Base-by-base conservation (phyloP, 2,113 vertebrate genomes). In the Cyprinus carpio region DNA sequence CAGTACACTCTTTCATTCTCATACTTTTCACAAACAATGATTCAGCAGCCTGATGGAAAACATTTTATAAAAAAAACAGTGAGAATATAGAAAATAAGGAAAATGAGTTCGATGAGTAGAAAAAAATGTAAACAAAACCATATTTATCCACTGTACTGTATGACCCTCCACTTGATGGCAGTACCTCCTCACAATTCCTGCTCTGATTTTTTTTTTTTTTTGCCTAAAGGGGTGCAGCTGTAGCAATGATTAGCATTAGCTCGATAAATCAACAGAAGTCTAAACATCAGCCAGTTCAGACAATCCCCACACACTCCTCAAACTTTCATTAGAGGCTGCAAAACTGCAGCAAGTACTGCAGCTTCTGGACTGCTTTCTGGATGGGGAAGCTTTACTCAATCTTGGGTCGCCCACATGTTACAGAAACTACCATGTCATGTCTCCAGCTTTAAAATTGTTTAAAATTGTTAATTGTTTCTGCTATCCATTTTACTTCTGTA, bases 111-210 rank as follows among this genome's bases (percentile, higher is more conserved):
- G 34, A 37, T n/a, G n/a, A n/a, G n/a, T n/a, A n/a, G n/a, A n/a
- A n/a, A n/a, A 64, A 60, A 80, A 2, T 1, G 1, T 65, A 13
- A 71, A 69, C 37, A 51, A 13, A 34, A 13, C 27, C 7, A 51
- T 62, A 60, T 79, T 58, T 67, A 34, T 83, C 40, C 20, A 49
- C 12, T 40, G 58, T n/a, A 54, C 65, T 58, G 10, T 60, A 65
- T 27, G 71, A 56, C 2, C 31, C 58, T 85, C 87, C 87, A 89
- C 87, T 85, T 80, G 88, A 83, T 86, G 88, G 87, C 88, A 88
- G 88, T 83, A 83, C 43, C 65, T 85, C 78, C 13, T 85, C 80
- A 37, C 18, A 56, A 37, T 49, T 23, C 74, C 77, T 27, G 29
- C 43, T 27, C 29, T 12, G 15, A 7, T 18, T 58, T 58, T 58